phyloP scores from a whole-genome alignment of 1,140 invertebrate genomes.

The Trichonephila inaurata region DNA sequence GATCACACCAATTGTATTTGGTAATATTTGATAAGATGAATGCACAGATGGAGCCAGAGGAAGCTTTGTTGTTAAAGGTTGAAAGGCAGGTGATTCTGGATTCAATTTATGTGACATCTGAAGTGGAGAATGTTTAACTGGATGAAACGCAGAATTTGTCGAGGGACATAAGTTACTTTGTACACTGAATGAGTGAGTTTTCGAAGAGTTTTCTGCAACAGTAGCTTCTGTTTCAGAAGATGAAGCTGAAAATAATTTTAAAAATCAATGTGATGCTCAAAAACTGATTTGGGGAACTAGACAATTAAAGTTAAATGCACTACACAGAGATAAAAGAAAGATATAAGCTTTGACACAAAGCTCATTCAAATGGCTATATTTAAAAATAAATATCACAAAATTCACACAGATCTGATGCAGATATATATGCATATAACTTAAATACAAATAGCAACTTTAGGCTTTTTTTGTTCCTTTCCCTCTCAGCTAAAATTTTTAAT shows the following conservation, averaged over 20 bases:
- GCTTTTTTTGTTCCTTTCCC: no score
- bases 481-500: no score
- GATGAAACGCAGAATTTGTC: not conserved
- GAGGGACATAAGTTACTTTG: not conserved
- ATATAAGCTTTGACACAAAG: no score
- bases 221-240: not conserved
- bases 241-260: not conserved
- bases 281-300: no score
- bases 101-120: constrained; percentile 45
- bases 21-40: constrained; percentile 9
- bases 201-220: not conserved
- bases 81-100: constrained; percentile 77
- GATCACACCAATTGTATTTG: constrained; percentile 30
- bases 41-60: constrained; percentile 44
- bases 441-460: no score
- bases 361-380: no score
- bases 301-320: no score
- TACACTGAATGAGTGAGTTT: not conserved
- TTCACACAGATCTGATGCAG: no score
- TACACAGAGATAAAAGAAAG: no score
- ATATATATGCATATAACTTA: no score
- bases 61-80: constrained; percentile 68
- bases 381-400: no score
- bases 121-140: not conserved
- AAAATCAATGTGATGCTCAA: not conserved